These are phyloP conservation scores for Patella caerulea DNA, from an alignment of 2,888 invertebrate species.

Conservation along the genomic window DNA sequence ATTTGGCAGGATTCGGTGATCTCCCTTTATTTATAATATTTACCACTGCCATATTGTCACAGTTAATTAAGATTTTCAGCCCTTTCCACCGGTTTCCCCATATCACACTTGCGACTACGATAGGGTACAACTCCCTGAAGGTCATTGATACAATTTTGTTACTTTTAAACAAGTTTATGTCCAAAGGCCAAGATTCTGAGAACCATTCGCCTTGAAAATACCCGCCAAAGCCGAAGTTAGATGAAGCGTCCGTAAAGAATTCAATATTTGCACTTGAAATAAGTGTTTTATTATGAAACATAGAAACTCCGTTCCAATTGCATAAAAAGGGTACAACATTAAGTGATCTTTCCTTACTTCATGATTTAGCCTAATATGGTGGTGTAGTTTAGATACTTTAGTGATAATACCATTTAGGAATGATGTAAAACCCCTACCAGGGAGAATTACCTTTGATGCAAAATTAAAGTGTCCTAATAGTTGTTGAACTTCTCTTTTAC, in stretches of 20 bases:
- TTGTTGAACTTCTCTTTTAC: conserved; percentile 25
- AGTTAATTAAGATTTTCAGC: conserved; percentile 27
- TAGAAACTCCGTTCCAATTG: conserved; percentile 25
- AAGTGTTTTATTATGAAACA: conserved; percentile 16
- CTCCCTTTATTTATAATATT: conserved; percentile 25
- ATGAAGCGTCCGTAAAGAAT: conserved; percentile 17
- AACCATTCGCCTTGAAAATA: conserved; percentile 22
- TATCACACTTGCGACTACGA: conserved; percentile 18
- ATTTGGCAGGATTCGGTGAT: conserved; percentile 13
- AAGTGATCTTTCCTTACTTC: conserved; percentile 24
- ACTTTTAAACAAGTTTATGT: not conserved
- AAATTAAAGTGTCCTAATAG: conserved; percentile 33
- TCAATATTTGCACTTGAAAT: conserved; percentile 11
- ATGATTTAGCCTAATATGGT: conserved; percentile 25
- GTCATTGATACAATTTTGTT: conserved; percentile 22
- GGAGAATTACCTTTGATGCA: conserved; percentile 31
- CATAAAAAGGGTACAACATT: conserved; percentile 26
- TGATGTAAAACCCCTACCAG: conserved; percentile 35
- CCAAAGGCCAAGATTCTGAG: conserved; percentile 8
- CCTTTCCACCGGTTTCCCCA: conserved; percentile 27
- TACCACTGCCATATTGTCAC: conserved; percentile 29
- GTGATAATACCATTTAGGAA: conserved; percentile 27
- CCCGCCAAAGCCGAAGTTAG: conserved; percentile 18
- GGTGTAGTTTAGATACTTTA: conserved; percentile 22
- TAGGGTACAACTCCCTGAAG: conserved; percentile 23